These are phyloP conservation scores for Leucoraja erinaceus DNA, from an alignment of 2,113 vertebrate species.

Conservation along the genomic window DNA sequence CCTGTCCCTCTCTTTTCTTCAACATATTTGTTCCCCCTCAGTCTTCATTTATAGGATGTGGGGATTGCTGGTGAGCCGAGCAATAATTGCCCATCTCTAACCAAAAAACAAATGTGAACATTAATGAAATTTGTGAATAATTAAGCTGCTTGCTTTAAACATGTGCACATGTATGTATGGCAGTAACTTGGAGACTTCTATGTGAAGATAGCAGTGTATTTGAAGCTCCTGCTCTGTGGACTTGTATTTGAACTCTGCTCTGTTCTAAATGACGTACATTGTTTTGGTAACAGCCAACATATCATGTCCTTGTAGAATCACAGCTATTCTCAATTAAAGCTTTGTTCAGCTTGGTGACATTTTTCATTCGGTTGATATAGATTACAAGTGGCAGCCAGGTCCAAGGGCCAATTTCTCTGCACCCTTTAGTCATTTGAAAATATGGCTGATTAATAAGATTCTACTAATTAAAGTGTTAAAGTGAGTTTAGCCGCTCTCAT, in stretches of 20 bases:
- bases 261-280: not conserved
- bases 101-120: not conserved
- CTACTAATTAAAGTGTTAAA: not conserved
- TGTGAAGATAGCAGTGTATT: not conserved
- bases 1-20: too few species aligned
- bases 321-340: not conserved
- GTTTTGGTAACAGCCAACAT: not conserved
- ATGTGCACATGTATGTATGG: not conserved
- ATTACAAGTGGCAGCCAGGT: not conserved
- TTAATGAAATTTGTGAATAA: not conserved
- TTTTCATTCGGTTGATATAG: conserved; percentile 19
- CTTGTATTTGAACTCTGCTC: not conserved
- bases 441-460: not conserved
- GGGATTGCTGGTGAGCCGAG: too few species aligned
- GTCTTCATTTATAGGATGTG: too few species aligned
- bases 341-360: conserved; percentile 13
- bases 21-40: too few species aligned
- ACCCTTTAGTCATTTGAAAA: conserved; percentile 8
- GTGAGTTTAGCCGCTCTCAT: not conserved
- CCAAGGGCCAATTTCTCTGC: not conserved
- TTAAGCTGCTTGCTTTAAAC: not conserved
- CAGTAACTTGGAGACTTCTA: not conserved
- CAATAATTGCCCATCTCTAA: too few species aligned
- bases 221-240: not conserved
- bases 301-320: not conserved